Base-by-base conservation (phyloP, 2,888 invertebrate species). In the Pristionchus arcanus region DNA sequence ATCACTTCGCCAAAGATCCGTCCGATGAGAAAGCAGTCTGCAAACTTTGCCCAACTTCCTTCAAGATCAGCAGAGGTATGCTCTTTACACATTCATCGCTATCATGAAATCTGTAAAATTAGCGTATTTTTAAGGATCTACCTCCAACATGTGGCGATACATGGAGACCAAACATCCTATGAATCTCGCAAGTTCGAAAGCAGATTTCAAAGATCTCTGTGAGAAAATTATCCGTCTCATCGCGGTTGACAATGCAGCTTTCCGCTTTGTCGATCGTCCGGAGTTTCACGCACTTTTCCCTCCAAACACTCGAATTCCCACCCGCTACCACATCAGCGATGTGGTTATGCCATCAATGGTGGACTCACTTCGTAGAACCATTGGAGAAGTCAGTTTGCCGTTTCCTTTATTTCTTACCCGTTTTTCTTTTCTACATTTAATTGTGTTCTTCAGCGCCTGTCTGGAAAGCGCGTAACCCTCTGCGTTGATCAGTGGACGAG, bases 291-390 rank as follows among this genome's bases (percentile, higher is more conserved):
- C 55, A 7, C 84, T 84, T 19, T 84, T 84, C 34, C 84, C 84
- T 16, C 59, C 84, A 2, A 5, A 16, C 49, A 84, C 84, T n/a
- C 84, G 84, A 16, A 55, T 84, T 11, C 84, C 84, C 34, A 59
- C 84, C 19, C 59, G 84, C 55, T 84, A 84, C 34, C 84, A 84
- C 31, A 28, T 84, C 9, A 28, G 59, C 16, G 59, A 84, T 4
- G 59, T 59, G 9, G 84, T 59, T 31, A 84, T 84, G 84, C 84
- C 84, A 31, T 42, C 42, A 21, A 84, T 84, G 84, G 84, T 84
- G 15, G 55, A 84, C 16, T 34, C 4, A 34, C 34, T 84, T 9
- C 59, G 84, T 4, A 31, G 34, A 4, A 59, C 55, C 21, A 84
- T 84, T 59, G 49, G 49, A 15, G 21, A 42, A 42, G 74, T 77